Conservation (phyloP, 2,888 invertebrate genomes). For the Trichogramma evanescens region DNA sequence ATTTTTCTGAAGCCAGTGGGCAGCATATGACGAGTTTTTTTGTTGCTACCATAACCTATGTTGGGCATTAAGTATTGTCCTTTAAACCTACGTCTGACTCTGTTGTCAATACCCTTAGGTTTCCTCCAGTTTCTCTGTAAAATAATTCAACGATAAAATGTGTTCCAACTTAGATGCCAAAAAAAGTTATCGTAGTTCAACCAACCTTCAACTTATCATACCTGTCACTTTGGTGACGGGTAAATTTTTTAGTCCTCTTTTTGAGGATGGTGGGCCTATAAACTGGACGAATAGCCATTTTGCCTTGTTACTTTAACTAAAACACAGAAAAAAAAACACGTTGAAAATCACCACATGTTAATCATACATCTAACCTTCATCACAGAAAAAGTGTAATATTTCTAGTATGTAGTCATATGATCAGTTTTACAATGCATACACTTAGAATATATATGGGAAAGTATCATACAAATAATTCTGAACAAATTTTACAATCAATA, state of each 20-base stretch:
- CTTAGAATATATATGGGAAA: too few relatives aligned
- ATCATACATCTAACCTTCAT: too few relatives aligned
- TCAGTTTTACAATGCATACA: too few relatives aligned
- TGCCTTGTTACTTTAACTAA: too few relatives aligned
- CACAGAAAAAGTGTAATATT: too few relatives aligned
- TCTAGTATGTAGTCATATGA: too few relatives aligned
- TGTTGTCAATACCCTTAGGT: slow-evolving; percentile 99
- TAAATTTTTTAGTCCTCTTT: slow-evolving; percentile 97
- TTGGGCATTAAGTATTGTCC: slow-evolving; percentile 98
- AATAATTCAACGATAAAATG: background rate
- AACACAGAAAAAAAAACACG: too few relatives aligned
- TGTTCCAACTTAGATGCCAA: background rate
- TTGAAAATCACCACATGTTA: too few relatives aligned
- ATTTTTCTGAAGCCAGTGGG: slow-evolving; percentile 98
- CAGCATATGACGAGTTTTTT: slow-evolving; percentile 91
- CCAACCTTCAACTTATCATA: slow-evolving; percentile 87
- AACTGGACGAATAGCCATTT: slow-evolving; percentile 83
- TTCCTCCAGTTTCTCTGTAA: slow-evolving; percentile 81
- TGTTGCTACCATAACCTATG: slow-evolving; percentile 96
- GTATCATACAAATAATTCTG: too few relatives aligned
- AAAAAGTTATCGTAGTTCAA: background rate
- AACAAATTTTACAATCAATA: too few relatives aligned
- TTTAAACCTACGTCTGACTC: slow-evolving; percentile 98
- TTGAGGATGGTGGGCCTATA: slow-evolving; percentile 87
- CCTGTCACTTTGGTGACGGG: slow-evolving; percentile 96